Base-by-base conservation (phyloP, 2,888 invertebrate genomes). In the Pemphredon lugubris region DNA sequence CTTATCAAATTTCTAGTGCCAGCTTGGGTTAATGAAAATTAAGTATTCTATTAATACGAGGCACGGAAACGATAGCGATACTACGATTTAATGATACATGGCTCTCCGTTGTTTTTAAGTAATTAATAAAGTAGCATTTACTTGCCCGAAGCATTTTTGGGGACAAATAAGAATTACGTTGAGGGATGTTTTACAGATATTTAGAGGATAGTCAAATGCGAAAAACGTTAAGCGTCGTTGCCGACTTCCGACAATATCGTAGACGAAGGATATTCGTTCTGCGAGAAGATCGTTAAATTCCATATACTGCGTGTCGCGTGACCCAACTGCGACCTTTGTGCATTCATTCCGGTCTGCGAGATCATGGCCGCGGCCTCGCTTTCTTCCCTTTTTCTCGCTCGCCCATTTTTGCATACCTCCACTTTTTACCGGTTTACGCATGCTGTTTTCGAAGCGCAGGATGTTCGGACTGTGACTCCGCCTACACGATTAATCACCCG, bases 331-430 rank as follows among this genome's bases (percentile, higher is more conserved):
- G 61, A 66, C 61, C 66, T 61, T 63, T 53, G 54, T 53, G 53
- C 53, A 58, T 59, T 59, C 57, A 51, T 50, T 50, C 47, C 60
- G 23, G 48, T 47, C 53, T 18, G 61, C n/a, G 66, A 61, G 60
- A 67, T 67, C 67, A 54, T 47, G 60, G 60, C 54, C 44, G 53
- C 57, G 54, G 32, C 37, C 59, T 53, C 34, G 14, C 39, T 40
- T 44, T 66, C 37, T 40, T 55, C 48, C 34, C 47, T 40, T 34
- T 50, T 42, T 45, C 32, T 48, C 68, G 57, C 30, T 42, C 48
- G 30, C 76, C n/a, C 59, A 55, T 78, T 61, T 72, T 50, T 61
- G 47, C 59, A 30, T 54, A 50, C 48, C 57, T 53, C 37, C 54
- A 16, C 13, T 37, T 57, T 57, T 57, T 57, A 30, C 44, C 42